A percentile compares a stretch with the other conserved stretches of the same genome.
Conservation (phyloP, 2,113 vertebrate genomes). For the Henicopernis longicauda region DNA sequence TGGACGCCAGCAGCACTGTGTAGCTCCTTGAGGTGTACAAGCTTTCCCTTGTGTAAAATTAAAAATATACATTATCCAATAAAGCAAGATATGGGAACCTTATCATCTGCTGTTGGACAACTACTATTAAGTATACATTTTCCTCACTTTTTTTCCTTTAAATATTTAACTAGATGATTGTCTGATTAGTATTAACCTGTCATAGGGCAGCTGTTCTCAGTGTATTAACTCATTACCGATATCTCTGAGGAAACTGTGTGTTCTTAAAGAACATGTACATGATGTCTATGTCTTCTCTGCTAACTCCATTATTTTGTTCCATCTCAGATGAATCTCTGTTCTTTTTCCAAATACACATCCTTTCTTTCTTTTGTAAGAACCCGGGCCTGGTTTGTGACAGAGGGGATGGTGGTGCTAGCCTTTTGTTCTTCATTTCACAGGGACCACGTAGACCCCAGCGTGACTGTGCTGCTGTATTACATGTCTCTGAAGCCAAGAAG, state of each 20-base stretch:
- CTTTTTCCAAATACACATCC: background rate
- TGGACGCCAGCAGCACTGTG: background rate
- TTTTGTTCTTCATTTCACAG: background rate
- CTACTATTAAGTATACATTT: background rate
- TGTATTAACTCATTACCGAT: background rate
- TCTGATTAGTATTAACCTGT: background rate
- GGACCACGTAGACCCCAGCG: background rate
- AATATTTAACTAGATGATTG: background rate
- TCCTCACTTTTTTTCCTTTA: background rate
- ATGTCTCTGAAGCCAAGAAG: background rate
- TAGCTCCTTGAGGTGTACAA: background rate
- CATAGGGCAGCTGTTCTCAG: background rate
- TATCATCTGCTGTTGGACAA: background rate
- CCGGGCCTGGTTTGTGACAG: background rate
- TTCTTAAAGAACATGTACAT: fast-evolving
- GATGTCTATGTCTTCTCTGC: background rate
- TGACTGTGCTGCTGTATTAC: background rate
- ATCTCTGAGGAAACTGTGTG: background rate
- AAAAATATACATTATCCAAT: background rate
- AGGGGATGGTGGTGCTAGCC: background rate
- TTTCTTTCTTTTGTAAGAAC: background rate
- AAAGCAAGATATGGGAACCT: background rate
- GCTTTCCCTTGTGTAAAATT: background rate
- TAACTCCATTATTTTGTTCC: background rate
- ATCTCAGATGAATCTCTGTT: background rate